Evolutionary conservation across 2,888 invertebrate species (phyloP).

Genomic region (Drosophila acutilabella): DNA sequence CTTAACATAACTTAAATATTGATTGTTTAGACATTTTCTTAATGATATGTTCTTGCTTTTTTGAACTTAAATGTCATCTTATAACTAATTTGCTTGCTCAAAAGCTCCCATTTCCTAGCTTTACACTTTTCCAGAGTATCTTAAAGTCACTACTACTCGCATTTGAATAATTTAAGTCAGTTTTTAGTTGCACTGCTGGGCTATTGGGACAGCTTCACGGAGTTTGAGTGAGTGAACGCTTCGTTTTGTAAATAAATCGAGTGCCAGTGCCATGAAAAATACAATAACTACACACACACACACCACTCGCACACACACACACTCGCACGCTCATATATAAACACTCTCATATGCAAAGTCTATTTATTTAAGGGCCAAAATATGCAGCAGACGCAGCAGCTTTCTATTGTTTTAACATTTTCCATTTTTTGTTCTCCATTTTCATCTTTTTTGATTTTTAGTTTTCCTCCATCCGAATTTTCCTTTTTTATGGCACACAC

Average conservation of each 20-base stretch:
- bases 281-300: constrained; percentile 41
- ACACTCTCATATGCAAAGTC: constrained; percentile 67
- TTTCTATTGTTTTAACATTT: constrained; percentile 74
- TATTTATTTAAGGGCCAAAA: constrained; percentile 75
- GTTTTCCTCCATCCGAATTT: constrained; percentile 34
- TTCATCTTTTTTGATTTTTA: constrained; percentile 51
- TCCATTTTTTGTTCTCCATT: constrained; percentile 30
- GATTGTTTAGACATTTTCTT: too few species aligned
- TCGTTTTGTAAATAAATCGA: constrained; percentile 79
- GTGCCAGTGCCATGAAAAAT: constrained; percentile 66
- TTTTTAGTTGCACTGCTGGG: constrained; percentile 29
- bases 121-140: constrained; percentile 11
- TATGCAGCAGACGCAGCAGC: constrained; percentile 71
- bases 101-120: background rate
- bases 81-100: too few species aligned
- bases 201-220: constrained; percentile 32
- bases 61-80: too few species aligned
- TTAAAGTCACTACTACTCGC: background rate
- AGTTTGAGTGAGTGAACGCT: constrained; percentile 51
- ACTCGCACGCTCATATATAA: constrained; percentile 5
- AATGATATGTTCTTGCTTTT: too few species aligned
- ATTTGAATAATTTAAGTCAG: constrained; percentile 16
- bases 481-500: constrained; percentile 61
- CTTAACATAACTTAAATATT: too few species aligned
- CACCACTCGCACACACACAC: constrained; percentile 14